A percentile compares a stretch with the other conserved stretches of the same genome.
These are phyloP conservation scores for Lycaon pictus DNA, from an alignment of 2,113 vertebrate species.

Conservation along the genomic window DNA sequence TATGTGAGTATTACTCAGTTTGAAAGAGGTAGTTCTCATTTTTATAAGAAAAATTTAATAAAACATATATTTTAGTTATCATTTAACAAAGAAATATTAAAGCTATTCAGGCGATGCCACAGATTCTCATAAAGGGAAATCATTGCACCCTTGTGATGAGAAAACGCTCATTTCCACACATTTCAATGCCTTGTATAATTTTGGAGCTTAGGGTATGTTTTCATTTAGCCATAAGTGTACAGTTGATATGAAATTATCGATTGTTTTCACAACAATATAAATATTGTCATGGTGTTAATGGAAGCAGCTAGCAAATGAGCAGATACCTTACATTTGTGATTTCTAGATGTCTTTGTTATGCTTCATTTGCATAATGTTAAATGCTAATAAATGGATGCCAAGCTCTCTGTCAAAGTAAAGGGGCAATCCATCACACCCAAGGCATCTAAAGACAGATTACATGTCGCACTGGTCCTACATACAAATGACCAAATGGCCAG, in stretches of 20 bases:
- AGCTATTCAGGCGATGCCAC: constrained; percentile 64
- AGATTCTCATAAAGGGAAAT: constrained; percentile 71
- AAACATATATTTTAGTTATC: constrained; percentile 82
- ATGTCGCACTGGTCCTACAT: neutral
- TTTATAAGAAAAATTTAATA: constrained; percentile 78
- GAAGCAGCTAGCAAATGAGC: constrained; percentile 36
- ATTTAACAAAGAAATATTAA: constrained; percentile 72
- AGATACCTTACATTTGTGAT: constrained; percentile 43
- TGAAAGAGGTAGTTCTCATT: constrained; percentile 73
- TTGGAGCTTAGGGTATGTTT: constrained; percentile 61
- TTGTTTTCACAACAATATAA: constrained; percentile 40
- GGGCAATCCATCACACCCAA: neutral
- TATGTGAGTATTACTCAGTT: constrained; percentile 52
- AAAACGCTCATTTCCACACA: constrained; percentile 57
- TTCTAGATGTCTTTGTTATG: constrained; percentile 57
- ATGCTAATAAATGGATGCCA: constrained; percentile 50
- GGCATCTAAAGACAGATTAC: neutral
- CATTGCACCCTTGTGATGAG: constrained; percentile 48
- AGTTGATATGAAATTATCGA: constrained; percentile 29
- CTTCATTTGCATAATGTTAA: constrained; percentile 47
- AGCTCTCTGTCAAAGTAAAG: constrained; percentile 52
- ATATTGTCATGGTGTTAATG: constrained; percentile 12
- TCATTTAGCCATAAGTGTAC: constrained; percentile 49
- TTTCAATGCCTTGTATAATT: constrained; percentile 68
- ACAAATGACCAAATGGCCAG: constrained; percentile 4